A percentile compares a stretch with the other conserved stretches of the same genome.
These are phyloP conservation scores for Allygus modestus DNA, from an alignment of 2,888 invertebrate genomes.

Conservation along the genomic window DNA sequence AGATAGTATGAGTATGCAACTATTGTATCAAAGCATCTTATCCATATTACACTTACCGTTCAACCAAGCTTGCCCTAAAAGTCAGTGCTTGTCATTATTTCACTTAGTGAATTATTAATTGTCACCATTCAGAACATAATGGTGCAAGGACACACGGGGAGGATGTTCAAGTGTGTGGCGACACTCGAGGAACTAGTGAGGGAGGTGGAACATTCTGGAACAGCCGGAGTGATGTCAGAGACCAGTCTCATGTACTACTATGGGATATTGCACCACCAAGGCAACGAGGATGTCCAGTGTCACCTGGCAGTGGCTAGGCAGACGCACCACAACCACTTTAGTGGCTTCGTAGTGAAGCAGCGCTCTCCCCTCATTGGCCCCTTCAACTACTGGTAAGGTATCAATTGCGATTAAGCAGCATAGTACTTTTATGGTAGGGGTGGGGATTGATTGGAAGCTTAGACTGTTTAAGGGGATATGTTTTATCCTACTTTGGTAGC, in stretches of 20 bases:
- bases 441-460: not conserved
- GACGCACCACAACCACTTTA: slow-evolving; percentile 25
- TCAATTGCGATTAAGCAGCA: not conserved
- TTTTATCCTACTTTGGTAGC: too few relatives aligned
- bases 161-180: not conserved
- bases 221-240: slow-evolving; percentile 41
- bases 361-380: slow-evolving; percentile 15
- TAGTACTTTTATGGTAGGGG: not conserved
- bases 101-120: too few relatives aligned
- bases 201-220: not conserved
- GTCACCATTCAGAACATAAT: not conserved
- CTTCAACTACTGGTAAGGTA: slow-evolving; percentile 57
- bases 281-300: slow-evolving; percentile 33
- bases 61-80: too few relatives aligned
- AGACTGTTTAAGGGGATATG: too few relatives aligned
- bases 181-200: not conserved
- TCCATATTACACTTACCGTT: too few relatives aligned
- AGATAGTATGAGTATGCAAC: too few relatives aligned
- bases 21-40: too few relatives aligned
- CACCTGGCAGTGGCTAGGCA: slow-evolving; percentile 25
- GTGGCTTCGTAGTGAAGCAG: slow-evolving; percentile 43
- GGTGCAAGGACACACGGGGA: not conserved
- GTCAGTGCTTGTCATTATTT: too few relatives aligned
- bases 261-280: not conserved
- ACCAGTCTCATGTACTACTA: slow-evolving; percentile 12